A percentile compares a stretch with the other conserved stretches of the same genome.
These are phyloP conservation scores for Gymnobelideus leadbeateri DNA, from an alignment of 2,113 vertebrate species.

Conservation along the genomic window DNA sequence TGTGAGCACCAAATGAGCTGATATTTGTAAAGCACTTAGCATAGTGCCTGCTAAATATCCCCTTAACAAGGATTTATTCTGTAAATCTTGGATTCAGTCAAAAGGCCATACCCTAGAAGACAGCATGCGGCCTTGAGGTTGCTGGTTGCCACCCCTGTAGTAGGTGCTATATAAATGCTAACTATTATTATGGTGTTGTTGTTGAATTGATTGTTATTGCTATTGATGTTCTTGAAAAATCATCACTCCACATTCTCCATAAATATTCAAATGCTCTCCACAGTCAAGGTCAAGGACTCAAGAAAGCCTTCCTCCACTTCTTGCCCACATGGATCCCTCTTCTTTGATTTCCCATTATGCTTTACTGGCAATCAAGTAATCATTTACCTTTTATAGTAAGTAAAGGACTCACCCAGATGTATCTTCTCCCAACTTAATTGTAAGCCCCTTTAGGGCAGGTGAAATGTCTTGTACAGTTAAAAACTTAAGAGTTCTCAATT, in stretches of 20 bases:
- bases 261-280: not conserved
- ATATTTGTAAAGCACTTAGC: not conserved
- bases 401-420: not conserved
- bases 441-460: not conserved
- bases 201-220: not conserved
- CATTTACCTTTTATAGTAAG: not conserved
- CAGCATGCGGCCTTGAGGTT: too few relatives aligned
- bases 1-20: slow-evolving; percentile 31
- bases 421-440: not conserved
- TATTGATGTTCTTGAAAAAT: not conserved
- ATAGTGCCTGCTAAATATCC: not conserved
- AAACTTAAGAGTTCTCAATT: not conserved
- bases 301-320: not conserved
- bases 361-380: not conserved
- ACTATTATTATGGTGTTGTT: slow-evolving; percentile 6
- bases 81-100: too few relatives aligned
- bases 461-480: not conserved
- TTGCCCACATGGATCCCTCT: not conserved
- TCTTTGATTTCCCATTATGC: not conserved
- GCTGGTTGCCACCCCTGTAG: too few relatives aligned
- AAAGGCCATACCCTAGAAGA: too few relatives aligned
- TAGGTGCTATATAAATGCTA: not conserved
- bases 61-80: too few relatives aligned
- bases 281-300: not conserved
- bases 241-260: not conserved